A percentile compares a stretch with the other conserved stretches of the same genome.
Evolutionary conservation across 2,888 invertebrate species (phyloP).

Genomic region (Melanostoma scalare): DNA sequence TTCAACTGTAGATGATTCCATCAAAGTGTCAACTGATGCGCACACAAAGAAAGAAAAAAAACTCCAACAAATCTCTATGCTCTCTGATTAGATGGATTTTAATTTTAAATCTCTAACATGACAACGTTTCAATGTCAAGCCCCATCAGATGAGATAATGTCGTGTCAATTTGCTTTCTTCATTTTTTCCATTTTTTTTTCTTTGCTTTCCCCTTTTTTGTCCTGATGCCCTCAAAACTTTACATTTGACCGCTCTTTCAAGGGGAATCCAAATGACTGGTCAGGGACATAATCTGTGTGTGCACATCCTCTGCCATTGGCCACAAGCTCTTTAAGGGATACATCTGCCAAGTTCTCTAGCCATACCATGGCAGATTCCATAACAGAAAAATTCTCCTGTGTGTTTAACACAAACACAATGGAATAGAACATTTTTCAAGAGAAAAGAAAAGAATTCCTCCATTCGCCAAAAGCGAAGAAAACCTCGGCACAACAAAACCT

Average conservation of each 20-base stretch:
- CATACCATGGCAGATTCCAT: not conserved
- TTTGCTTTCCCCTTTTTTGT: not conserved
- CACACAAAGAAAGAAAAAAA: constrained; percentile 6
- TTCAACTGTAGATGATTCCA: constrained; percentile 26
- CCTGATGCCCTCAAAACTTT: constrained; percentile 9
- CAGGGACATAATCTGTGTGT: constrained; percentile 2
- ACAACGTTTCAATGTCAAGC: constrained; percentile 44
- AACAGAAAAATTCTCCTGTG: not conserved
- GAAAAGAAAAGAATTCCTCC: not conserved
- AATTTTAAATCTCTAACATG: constrained; percentile 55
- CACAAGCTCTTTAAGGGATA: not conserved
- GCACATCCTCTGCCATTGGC: not conserved
- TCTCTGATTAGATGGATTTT: constrained; percentile 47
- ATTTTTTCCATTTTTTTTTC: not conserved
- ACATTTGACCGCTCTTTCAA: constrained; percentile 30
- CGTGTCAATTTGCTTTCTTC: constrained; percentile 48
- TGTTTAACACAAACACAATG: not conserved
- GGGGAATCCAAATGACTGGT: constrained; percentile 19
- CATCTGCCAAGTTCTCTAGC: not conserved
- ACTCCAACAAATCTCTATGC: constrained; percentile 28
- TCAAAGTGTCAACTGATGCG: constrained; percentile 46
- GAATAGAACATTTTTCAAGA: not conserved
- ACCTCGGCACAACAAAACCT: constrained; percentile 12
- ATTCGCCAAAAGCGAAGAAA: constrained; percentile 1
- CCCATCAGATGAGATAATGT: constrained; percentile 50